phyloP scores from a whole-genome alignment of 2,113 vertebrate species.

The Sula dactylatra region DNA sequence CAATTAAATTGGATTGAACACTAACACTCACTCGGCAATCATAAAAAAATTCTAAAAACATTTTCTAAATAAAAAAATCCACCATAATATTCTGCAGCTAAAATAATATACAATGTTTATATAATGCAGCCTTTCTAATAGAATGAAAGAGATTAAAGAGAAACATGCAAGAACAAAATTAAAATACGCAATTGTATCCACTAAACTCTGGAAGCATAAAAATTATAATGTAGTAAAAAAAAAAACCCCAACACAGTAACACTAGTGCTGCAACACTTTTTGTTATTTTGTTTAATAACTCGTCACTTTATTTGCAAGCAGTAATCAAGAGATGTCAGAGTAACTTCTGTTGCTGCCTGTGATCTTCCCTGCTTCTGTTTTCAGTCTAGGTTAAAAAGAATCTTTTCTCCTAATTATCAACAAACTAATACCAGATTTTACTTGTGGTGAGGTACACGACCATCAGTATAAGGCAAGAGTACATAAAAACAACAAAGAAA shows the following conservation, averaged over 20 bases:
- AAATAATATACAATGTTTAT: slow-evolving; percentile 11
- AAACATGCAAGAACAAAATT: not conserved
- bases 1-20: slow-evolving; percentile 61
- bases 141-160: slow-evolving; percentile 19
- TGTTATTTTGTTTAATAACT: slow-evolving; percentile 64
- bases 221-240: not conserved
- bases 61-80: slow-evolving; percentile 35
- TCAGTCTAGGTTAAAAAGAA: slow-evolving; percentile 82
- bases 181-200: not conserved
- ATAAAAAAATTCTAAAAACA: slow-evolving; percentile 46
- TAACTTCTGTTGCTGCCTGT: slow-evolving; percentile 75
- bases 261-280: not conserved
- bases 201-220: not conserved
- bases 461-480: slow-evolving; percentile 65
- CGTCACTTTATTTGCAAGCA: slow-evolving; percentile 47
- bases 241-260: not conserved
- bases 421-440: slow-evolving; percentile 70
- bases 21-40: slow-evolving; percentile 19
- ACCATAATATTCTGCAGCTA: slow-evolving; percentile 11
- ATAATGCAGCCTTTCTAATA: slow-evolving; percentile 28
- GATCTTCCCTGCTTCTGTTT: slow-evolving; percentile 76
- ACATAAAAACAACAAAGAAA: slow-evolving; percentile 76
- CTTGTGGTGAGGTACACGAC: slow-evolving; percentile 58
- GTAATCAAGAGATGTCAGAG: slow-evolving; percentile 87
- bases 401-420: slow-evolving; percentile 75